phyloP scores from a whole-genome alignment of 2,797 vertebrate genomes.

The Gouania willdenowi region DNA sequence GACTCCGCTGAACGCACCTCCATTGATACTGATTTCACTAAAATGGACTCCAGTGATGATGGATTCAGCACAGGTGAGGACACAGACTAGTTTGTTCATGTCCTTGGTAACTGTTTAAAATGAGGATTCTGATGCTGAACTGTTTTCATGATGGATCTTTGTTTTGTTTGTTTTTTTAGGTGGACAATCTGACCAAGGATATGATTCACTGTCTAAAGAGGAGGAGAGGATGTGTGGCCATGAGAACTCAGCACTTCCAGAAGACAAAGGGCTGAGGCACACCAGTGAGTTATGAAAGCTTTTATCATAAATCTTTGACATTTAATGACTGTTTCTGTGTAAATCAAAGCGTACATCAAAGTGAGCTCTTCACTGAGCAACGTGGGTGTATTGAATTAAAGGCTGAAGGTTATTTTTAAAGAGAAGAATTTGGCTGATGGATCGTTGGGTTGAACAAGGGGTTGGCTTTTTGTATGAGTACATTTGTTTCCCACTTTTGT shows the following conservation, averaged over 20 bases:
- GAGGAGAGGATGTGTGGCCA: constrained; percentile 81
- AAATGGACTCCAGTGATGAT: constrained; percentile 85
- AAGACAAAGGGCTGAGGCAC: constrained; percentile 81
- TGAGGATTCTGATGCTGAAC: neutral
- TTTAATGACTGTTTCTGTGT: constrained; percentile 7
- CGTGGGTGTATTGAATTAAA: constrained; percentile 38
- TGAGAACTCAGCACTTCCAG: constrained; percentile 69
- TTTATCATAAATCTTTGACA: constrained; percentile 18
- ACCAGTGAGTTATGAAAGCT: constrained; percentile 67
- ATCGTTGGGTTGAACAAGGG: constrained; percentile 32
- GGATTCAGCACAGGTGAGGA: constrained; percentile 81
- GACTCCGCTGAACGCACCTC: constrained; percentile 81
- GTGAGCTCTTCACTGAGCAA: constrained; percentile 31
- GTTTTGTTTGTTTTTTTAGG: constrained; percentile 62
- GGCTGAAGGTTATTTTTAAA: no score
- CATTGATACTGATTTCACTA: constrained; percentile 82
- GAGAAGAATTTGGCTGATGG: constrained; percentile 9
- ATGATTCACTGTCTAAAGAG: constrained; percentile 88
- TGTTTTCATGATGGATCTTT: constrained; percentile 7
- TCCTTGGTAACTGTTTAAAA: constrained; percentile 12
- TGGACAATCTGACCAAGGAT: constrained; percentile 89
- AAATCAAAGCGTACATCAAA: constrained; percentile 21
- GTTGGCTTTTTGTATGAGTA: constrained; percentile 7
- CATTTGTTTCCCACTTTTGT: constrained; percentile 12
- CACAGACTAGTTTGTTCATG: no score